phyloP scores from a whole-genome alignment of 2,888 invertebrate genomes.

The Cordylochernes scorpioides region DNA sequence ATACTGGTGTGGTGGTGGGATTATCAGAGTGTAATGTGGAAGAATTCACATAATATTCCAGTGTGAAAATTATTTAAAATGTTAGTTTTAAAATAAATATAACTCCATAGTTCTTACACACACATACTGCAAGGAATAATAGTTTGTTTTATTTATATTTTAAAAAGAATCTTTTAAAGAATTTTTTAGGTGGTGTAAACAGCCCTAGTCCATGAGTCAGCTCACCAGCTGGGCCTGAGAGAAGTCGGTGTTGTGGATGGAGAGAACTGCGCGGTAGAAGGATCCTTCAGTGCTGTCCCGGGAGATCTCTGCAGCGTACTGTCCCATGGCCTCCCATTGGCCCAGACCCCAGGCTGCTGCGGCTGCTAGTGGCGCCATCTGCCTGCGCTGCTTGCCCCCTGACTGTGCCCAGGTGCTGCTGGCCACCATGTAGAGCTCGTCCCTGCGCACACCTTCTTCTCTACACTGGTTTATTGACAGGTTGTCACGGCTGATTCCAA shows the following conservation, averaged over 20 bases:
- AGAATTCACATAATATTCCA: too few relatives aligned
- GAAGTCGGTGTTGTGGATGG: conserved; percentile 38
- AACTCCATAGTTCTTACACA: too few relatives aligned
- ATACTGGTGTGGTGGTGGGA: too few relatives aligned
- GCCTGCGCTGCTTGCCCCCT: conserved; percentile 19
- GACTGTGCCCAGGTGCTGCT: conserved; percentile 49
- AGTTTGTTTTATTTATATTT: neutral
- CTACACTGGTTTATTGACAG: too few relatives aligned
- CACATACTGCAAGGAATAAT: too few relatives aligned
- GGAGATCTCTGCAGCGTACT: conserved; percentile 63
- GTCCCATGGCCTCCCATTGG: conserved; percentile 78
- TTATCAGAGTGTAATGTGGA: too few relatives aligned
- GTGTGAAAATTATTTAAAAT: too few relatives aligned
- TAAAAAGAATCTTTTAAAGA: neutral
- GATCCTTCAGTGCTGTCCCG: conserved; percentile 82
- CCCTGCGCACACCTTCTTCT: too few relatives aligned
- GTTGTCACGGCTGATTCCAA: too few relatives aligned
- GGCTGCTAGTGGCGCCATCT: conserved; percentile 57
- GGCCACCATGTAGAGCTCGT: conserved; percentile 46
- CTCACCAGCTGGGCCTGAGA: conserved; percentile 21
- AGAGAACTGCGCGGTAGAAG: conserved; percentile 75
- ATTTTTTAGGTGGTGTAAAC: too few relatives aligned
- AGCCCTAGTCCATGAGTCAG: neutral
- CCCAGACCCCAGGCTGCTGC: conserved; percentile 84
- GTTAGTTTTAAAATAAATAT: too few relatives aligned